A percentile compares a stretch with the other conserved stretches of the same genome.
phyloP scores from a whole-genome alignment of 2,888 invertebrate species.

The Thelaira solivaga region DNA sequence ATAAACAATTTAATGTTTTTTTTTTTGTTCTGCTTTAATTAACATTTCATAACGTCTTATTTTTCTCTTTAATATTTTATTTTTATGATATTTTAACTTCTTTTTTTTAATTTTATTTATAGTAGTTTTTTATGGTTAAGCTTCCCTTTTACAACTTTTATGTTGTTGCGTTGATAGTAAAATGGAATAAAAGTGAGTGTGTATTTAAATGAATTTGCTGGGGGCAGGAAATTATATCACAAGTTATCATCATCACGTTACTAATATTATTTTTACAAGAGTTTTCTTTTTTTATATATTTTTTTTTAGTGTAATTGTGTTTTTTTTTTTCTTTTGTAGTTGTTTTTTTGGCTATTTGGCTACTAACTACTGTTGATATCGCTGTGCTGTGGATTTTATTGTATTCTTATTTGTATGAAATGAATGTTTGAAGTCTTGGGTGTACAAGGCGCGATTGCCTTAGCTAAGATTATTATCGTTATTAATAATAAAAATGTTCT shows the following conservation, averaged over 20 bases:
- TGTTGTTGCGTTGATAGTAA: conserved; percentile 7
- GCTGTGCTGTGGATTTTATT: not conserved
- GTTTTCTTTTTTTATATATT: no score
- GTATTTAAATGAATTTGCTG: no score
- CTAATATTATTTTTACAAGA: no score
- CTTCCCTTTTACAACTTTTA: not conserved
- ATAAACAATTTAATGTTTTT: not conserved
- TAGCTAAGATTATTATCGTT: conserved; percentile 38
- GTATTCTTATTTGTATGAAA: not conserved
- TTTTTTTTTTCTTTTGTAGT: no score
- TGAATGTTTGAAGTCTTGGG: no score
- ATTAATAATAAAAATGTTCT: conserved; percentile 56
- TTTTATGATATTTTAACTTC: conserved; percentile 19
- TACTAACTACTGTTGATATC: conserved; percentile 1
- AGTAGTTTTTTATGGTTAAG: not conserved
- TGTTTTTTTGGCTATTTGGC: no score
- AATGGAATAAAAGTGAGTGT: no score
- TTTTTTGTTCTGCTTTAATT: conserved; percentile 13
- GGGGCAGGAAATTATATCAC: no score
- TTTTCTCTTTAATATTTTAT: conserved; percentile 14
- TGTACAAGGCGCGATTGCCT: not conserved
- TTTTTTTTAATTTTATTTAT: conserved; percentile 18
- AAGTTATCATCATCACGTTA: no score
- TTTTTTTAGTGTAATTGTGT: no score
- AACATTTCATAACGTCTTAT: conserved; percentile 6